Conservation (phyloP, 2,797 vertebrate genomes). For the Hapalemur alaotrensis region DNA sequence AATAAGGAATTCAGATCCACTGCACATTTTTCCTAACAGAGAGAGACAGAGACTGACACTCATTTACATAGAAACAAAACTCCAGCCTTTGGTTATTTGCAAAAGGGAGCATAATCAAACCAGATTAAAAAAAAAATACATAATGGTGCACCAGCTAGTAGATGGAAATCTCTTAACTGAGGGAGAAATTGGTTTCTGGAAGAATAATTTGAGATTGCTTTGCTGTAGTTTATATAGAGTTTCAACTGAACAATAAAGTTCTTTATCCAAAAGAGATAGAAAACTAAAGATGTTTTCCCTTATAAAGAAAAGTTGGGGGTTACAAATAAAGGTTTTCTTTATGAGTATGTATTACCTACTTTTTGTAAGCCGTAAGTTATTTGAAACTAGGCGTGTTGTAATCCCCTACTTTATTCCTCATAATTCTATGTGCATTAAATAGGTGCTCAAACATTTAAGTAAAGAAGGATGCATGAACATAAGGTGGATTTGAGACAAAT, state of each 20-base stretch:
- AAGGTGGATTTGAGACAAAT: not conserved
- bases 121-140: not conserved
- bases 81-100: constrained; percentile 34
- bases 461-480: not conserved
- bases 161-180: not conserved
- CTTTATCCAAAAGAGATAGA: constrained; percentile 37
- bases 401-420: not conserved
- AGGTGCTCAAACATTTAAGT: not conserved
- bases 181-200: constrained; percentile 22
- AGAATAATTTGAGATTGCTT: constrained; percentile 28
- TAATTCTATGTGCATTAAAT: not conserved
- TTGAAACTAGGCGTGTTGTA: constrained; percentile 24
- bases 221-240: not conserved
- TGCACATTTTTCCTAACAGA: constrained; percentile 1
- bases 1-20: constrained; percentile 47
- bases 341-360: constrained; percentile 34
- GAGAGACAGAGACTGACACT: not conserved
- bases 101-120: not conserved
- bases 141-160: not conserved
- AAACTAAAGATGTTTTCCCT: constrained; percentile 33
- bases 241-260: constrained; percentile 50
- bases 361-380: constrained; percentile 14
- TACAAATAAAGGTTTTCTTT: constrained; percentile 41
- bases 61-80: not conserved
- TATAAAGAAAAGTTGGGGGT: not conserved